Evolutionary conservation across 2,113 vertebrate species (phyloP).

Genomic region (Cichladusa arquata): DNA sequence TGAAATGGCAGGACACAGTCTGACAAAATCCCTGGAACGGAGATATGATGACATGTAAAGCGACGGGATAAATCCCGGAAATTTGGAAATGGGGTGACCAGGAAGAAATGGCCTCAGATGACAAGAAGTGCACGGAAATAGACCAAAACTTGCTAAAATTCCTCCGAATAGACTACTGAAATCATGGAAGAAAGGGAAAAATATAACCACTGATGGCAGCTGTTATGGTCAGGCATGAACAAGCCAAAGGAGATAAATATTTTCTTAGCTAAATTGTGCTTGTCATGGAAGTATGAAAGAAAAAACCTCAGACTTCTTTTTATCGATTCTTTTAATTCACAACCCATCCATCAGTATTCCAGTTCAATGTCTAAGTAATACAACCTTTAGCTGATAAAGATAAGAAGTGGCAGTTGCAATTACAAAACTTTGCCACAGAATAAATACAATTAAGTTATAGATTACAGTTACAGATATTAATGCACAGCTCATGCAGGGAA

Average conservation of each 20-base stretch:
- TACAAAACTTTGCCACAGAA: conserved; percentile 50
- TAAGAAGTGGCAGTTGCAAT: conserved; percentile 48
- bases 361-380: conserved; percentile 46
- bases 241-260: neutral
- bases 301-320: neutral
- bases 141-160: too few relatives aligned
- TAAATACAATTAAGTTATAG: conserved; percentile 52
- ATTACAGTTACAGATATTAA: conserved; percentile 40
- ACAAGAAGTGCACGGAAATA: too few relatives aligned
- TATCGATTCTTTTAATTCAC: neutral
- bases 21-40: too few relatives aligned
- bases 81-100: too few relatives aligned
- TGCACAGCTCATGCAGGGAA: neutral
- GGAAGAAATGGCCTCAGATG: too few relatives aligned
- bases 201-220: too few relatives aligned
- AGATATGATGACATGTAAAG: too few relatives aligned
- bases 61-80: too few relatives aligned
- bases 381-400: conserved; percentile 60
- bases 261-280: conserved; percentile 33
- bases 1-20: too few relatives aligned
- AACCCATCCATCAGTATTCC: conserved; percentile 1
- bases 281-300: neutral
- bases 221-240: neutral
- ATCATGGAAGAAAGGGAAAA: too few relatives aligned
- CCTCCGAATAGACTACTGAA: too few relatives aligned